Evolutionary conservation across 2,797 vertebrate species (phyloP), one percentile per base, ranked within the genome.

Genomic region (Girardinus metallicus): DNA sequence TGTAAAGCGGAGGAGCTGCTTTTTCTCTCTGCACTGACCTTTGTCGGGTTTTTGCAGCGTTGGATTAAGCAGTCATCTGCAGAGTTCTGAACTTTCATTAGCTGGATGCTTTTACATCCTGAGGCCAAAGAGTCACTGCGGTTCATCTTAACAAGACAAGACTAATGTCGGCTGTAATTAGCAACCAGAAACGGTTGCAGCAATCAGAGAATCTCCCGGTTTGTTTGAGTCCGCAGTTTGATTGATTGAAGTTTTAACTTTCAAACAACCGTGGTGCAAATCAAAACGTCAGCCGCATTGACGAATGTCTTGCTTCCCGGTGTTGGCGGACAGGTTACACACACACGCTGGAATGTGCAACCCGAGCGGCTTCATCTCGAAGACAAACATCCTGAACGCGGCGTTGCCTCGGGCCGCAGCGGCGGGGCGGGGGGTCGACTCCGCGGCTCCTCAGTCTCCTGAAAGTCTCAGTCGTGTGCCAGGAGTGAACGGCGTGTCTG

Each of bases 381-480:
- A 85, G 79, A 83, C 68, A 82, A 85, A 87, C 76, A 87, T 85
- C 85, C 80, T 73, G 76, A 23, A 78, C 73, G 83, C 79, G 3
- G 5, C 74, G 64, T 76, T 72, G 88, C 91, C 88, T 84, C 6
- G 44, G 89, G 91, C 82, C 49, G 0, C 31, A 39, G 73, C 39
- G 2, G 83, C 9, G 51, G 26, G 23, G 21, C 5, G 18, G 21
- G 21, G 47, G 47, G 2, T 3, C 83, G 90, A 77, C 82, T 83
- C 84, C 84, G 80, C 71, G 73, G 47, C 72, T 79, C 77, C 82
- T 36, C 60, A 84, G 87, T 80, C 76, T 86, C 76, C 86, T 71
- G 76, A 84, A 87, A 83, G 83, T 88, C 90, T 89, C 83, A 66
- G 81, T 82, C 80, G 51, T 74, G 79, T 85, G 87, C 86, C 89